Conservation (phyloP, 1,140 invertebrate species). For the Grapholita molesta region DNA sequence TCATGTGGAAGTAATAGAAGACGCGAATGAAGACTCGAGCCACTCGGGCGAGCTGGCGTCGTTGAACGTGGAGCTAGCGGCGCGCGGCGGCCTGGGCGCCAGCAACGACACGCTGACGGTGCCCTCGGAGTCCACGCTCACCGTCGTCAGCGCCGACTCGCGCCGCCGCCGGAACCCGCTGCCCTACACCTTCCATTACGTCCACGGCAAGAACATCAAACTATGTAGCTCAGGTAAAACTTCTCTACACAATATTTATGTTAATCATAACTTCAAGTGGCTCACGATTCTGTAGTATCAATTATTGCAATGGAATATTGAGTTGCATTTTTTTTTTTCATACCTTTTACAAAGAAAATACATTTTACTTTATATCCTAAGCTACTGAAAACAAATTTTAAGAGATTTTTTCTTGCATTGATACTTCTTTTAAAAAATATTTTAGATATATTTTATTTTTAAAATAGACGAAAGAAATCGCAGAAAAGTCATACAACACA, state of each 20-base stretch:
- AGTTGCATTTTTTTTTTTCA: too few relatives aligned
- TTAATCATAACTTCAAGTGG: too few relatives aligned
- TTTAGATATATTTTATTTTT: too few relatives aligned
- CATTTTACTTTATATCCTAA: too few relatives aligned
- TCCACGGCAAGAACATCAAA: constrained; percentile 53
- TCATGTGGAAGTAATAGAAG: neutral
- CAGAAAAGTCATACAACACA: too few relatives aligned
- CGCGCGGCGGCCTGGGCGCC: neutral
- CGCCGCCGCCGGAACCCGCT: constrained; percentile 22
- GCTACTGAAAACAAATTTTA: too few relatives aligned
- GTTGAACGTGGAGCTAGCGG: neutral
- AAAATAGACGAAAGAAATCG: too few relatives aligned
- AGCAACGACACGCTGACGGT: constrained; percentile 8
- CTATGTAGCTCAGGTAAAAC: constrained; percentile 55
- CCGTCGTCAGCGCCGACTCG: constrained; percentile 17
- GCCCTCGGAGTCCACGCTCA: neutral
- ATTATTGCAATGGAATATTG: too few relatives aligned
- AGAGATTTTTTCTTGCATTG: too few relatives aligned
- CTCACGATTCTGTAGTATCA: too few relatives aligned
- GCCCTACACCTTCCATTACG: constrained; percentile 56
- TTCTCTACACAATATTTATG: neutral
- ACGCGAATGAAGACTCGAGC: neutral
- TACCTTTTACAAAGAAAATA: too few relatives aligned
- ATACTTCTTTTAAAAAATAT: too few relatives aligned
- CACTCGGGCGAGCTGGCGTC: neutral